Evolutionary conservation across 2,113 vertebrate species (phyloP).

Genomic region (Oophaga pumilio): DNA sequence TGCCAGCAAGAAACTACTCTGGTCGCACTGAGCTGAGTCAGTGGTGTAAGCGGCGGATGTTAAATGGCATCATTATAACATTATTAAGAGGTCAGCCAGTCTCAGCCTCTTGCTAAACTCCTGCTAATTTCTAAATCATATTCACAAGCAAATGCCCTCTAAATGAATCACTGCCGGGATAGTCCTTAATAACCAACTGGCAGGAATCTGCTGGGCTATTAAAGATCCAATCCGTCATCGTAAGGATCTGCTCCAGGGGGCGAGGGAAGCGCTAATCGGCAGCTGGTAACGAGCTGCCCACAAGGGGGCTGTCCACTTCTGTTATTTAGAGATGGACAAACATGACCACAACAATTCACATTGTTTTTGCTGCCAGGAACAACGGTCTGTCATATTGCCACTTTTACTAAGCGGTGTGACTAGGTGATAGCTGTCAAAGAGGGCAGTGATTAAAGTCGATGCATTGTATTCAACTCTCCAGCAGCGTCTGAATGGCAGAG

Average conservation of each 20-base stretch:
- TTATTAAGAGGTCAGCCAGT: conserved; percentile 98
- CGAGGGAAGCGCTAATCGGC: conserved; percentile 78
- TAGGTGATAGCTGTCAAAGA: not conserved
- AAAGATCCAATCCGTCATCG: conserved; percentile 96
- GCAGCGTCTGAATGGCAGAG: not conserved
- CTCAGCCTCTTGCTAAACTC: conserved; percentile 90
- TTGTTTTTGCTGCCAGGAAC: conserved; percentile 16
- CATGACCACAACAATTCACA: conserved; percentile 10
- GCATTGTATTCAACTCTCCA: not conserved
- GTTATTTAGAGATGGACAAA: conserved; percentile 44
- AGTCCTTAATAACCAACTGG: conserved; percentile 98
- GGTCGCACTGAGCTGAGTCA: conserved; percentile 66
- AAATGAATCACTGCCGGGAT: conserved; percentile 97
- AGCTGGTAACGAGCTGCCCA: conserved; percentile 64
- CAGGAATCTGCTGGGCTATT: conserved; percentile 87
- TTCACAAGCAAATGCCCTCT: conserved; percentile 91
- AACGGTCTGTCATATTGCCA: conserved; percentile 23
- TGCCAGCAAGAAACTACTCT: conserved; percentile 37
- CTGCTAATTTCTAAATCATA: conserved; percentile 97
- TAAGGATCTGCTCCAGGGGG: conserved; percentile 85
- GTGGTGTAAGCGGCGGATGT: conserved; percentile 84
- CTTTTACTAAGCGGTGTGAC: not conserved
- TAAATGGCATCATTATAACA: conserved; percentile 99
- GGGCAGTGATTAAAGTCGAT: not conserved
- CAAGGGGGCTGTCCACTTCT: conserved; percentile 63